These are phyloP conservation scores for Cynodonichthys magdalenae DNA, from an alignment of 2,797 vertebrate genomes.

Conservation along the genomic window DNA sequence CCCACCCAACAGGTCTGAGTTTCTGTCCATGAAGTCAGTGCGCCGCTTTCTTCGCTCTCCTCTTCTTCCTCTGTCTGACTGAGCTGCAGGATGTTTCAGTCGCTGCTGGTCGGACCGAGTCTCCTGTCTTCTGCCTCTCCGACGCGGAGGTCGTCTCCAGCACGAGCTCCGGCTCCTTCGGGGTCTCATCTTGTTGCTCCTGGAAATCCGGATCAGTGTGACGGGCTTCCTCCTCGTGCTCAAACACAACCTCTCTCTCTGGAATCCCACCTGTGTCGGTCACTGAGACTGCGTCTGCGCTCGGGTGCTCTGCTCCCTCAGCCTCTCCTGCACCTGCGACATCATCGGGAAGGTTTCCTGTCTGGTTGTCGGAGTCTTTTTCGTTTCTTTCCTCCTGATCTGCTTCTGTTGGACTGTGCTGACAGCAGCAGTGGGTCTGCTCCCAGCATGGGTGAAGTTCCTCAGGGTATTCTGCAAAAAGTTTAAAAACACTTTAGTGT, in stretches of 20 bases:
- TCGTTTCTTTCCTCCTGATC: conserved; percentile 70
- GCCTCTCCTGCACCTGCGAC: conserved; percentile 57
- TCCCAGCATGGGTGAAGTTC: conserved; percentile 85
- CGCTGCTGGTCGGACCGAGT: conserved; percentile 19
- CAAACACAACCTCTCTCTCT: conserved; percentile 50
- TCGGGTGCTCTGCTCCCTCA: neutral
- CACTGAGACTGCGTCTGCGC: neutral
- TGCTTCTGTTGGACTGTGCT: conserved; percentile 76
- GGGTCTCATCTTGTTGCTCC: conserved; percentile 71
- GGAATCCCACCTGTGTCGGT: conserved; percentile 20
- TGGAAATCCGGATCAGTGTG: conserved; percentile 25
- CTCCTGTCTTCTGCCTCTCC: conserved; percentile 55
- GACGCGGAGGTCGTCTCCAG: conserved; percentile 43
- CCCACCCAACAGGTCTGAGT: neutral
- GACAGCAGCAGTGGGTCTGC: conserved; percentile 76
- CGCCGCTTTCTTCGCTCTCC: conserved; percentile 48
- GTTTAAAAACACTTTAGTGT: too few relatives aligned
- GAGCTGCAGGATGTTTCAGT: conserved; percentile 6
- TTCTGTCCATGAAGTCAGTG: conserved; percentile 30
- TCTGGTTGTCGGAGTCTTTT: conserved; percentile 50
- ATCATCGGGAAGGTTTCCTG: neutral
- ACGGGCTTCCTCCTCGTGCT: conserved; percentile 61
- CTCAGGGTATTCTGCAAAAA: conserved; percentile 82
- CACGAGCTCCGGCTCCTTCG: conserved; percentile 67
- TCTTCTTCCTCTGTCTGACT: conserved; percentile 65